A percentile compares a stretch with the other conserved stretches of the same genome.
Evolutionary conservation across 2,888 invertebrate genomes (phyloP).

Genomic region (Noctua comes): DNA sequence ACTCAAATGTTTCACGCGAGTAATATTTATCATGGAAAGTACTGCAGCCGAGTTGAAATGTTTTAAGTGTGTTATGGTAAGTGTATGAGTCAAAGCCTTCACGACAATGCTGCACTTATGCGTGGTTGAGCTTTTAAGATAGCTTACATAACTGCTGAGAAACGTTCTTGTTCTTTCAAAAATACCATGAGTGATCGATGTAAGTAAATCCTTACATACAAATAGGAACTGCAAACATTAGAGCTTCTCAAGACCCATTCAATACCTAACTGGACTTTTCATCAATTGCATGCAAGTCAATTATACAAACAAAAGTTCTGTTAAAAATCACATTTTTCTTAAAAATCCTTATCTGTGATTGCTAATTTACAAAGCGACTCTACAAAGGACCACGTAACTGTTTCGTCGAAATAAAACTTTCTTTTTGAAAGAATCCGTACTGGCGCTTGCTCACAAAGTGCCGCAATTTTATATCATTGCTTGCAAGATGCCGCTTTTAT

Average conservation of each 20-base stretch:
- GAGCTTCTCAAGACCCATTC: not conserved
- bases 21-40: slow-evolving; percentile 74
- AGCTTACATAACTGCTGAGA: slow-evolving; percentile 25
- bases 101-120: slow-evolving; percentile 55
- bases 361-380: slow-evolving; percentile 65
- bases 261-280: slow-evolving; percentile 2
- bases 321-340: slow-evolving; percentile 38
- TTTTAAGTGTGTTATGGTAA: slow-evolving; percentile 67
- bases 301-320: slow-evolving; percentile 11
- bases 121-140: slow-evolving; percentile 56
- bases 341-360: slow-evolving; percentile 67
- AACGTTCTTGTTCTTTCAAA: slow-evolving; percentile 20
- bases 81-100: slow-evolving; percentile 64
- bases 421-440: slow-evolving; percentile 73
- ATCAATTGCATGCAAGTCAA: slow-evolving; percentile 16
- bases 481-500: slow-evolving; percentile 83
- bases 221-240: not conserved
- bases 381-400: slow-evolving; percentile 77
- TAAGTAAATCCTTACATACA: not conserved
- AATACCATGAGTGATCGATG: not conserved
- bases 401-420: slow-evolving; percentile 85
- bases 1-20: slow-evolving; percentile 77
- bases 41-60: slow-evolving; percentile 63
- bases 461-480: slow-evolving; percentile 85
- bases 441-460: slow-evolving; percentile 79